Evolutionary conservation across 2,888 invertebrate genomes (phyloP).

Genomic region (Azorinus chamasolen): DNA sequence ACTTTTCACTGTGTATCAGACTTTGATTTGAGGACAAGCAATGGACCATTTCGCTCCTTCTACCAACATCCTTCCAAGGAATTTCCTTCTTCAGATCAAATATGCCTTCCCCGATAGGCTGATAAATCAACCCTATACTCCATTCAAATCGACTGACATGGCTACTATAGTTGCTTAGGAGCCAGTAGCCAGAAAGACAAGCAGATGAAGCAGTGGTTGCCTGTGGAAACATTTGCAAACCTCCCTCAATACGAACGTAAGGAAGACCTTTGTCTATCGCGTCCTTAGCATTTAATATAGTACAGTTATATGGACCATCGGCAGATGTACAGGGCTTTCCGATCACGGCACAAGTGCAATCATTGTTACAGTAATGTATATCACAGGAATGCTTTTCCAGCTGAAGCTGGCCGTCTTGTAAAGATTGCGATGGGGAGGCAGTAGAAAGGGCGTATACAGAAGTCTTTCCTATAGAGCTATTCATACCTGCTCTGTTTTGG

Average conservation of each 20-base stretch:
- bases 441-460: constrained; percentile 22
- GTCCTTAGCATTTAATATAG: neutral
- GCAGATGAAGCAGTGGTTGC: constrained; percentile 32
- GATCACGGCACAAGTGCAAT: constrained; percentile 59
- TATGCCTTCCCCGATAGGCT: constrained; percentile 48
- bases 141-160: constrained; percentile 54
- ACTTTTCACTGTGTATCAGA: constrained; percentile 34
- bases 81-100: constrained; percentile 43
- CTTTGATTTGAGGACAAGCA: constrained; percentile 41
- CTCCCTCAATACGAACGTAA: constrained; percentile 7
- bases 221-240: neutral
- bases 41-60: constrained; percentile 20
- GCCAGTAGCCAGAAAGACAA: constrained; percentile 31
- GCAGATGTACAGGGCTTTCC: constrained; percentile 55
- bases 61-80: constrained; percentile 58
- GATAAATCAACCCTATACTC: constrained; percentile 48
- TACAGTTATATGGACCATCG: neutral
- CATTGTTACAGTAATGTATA: constrained; percentile 58
- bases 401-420: constrained; percentile 2
- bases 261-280: neutral
- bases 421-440: neutral
- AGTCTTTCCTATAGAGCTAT: constrained; percentile 29
- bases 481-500: constrained; percentile 57
- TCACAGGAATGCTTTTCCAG: constrained; percentile 60
- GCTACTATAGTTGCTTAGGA: neutral